Base-by-base conservation (phyloP, 2,797 vertebrate species). In the Peromyscus melanophrys region DNA sequence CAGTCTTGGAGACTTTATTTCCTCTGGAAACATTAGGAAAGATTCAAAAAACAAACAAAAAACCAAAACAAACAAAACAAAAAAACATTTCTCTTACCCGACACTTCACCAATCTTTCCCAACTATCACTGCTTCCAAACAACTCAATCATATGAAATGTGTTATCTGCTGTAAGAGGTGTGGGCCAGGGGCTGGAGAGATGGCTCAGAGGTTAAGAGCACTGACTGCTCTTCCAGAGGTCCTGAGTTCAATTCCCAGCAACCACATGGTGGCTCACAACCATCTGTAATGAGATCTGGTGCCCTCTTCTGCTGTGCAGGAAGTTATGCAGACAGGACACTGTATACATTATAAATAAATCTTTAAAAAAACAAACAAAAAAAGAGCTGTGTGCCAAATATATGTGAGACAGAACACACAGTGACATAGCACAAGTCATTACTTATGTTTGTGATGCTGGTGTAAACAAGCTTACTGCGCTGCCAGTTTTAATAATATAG, bases 1-100 rank as follows among this genome's bases (percentile, higher is more conserved):
- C 43, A 82, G 34, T 87, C 40, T 87, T 92, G 96, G 95, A 84
- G 49, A 96, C 29, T 96, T 90, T 83, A 97, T 90, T 97, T 91
- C 69, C 78, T 84, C 57, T 93, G 73, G 31, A 95, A 46, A 97
- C 89, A 63, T n/a, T 89, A 96, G 83, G 17, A 97, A 96, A 95
- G 11, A 40, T 76, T 95, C 92, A 23, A 77, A 94, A 89, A 93
- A 86, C 65, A 67, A 67, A 67, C 29, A 67, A 31, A 4, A 12
- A 55, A 55, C 16, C 55, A 4, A 69, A 69, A 69, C 7, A 73
- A 37, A 73, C 10, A 73, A 73, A 73, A 73, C 37, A 40, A 40
- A 73, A 65, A 73, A 75, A 2, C 37, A 73, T 90, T 96, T 89
- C 88, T 93, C 69, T 97, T 91, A 3, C 49, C 78, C 49, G 2